Base-by-base conservation (phyloP, 2,888 invertebrate genomes). In the Pyrochroa serraticornis region DNA sequence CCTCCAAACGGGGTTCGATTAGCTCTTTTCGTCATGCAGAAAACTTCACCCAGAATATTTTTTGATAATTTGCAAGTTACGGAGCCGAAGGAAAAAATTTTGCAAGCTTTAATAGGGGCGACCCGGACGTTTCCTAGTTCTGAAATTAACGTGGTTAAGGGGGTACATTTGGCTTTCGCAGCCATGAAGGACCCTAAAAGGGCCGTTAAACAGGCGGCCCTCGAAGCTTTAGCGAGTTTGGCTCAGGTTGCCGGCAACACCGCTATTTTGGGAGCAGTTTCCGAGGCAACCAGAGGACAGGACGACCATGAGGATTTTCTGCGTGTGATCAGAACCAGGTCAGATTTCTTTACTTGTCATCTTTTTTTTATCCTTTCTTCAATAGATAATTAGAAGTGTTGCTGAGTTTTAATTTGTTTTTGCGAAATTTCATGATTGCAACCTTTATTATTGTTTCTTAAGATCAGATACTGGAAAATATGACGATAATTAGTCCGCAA, bases 221-320 rank as follows among this genome's bases (percentile, higher is more conserved):
- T 94, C 49, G 93, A 94, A 75, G 87, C 90, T 32, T 79, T 93
- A 42, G 90, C 93, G 0, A 87, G 90, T 14, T 77, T 93, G 37
- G 90, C 90, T 1, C 91, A 92, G 77, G 85, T 90, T 51, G 81
- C 87, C 64, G 85, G 87, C 0, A 81, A 83, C 30, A 81, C 83
- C 0, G 85, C 87, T 0, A 86, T 91, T 9, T 72, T 90, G 45
- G 82, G 86, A 9, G 85, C 87, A 1, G 57, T 38, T 55, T 66
- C 14, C 53, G 22, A 22, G 5, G 22, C 5, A 5, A 22, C 22
- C 44, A 30, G 33, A 10, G 49, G 60, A 33, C 81, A 79, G 70
- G 79, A 81, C 34, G 83, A 86, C 6, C 82, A 84, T 37, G 84
- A 85, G n/a, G 78, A 87, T 70, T 77, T 93, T 55, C 74, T 86